Conservation (phyloP, 1,140 invertebrate genomes). For the Plodia interpunctella region DNA sequence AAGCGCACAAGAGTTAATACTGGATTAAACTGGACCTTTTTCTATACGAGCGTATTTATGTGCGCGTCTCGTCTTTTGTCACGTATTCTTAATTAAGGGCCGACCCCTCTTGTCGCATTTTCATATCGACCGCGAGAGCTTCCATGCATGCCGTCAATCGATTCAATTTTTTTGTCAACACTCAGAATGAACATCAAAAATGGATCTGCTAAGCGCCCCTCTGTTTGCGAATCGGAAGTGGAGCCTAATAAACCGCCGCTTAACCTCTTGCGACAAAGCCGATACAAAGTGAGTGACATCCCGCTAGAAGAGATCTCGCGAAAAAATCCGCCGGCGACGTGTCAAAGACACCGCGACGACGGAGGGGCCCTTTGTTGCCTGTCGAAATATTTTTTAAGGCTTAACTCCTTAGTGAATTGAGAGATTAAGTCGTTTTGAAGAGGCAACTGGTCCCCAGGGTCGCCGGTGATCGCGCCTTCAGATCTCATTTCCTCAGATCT, state of each 20-base stretch:
- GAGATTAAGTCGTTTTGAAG: slow-evolving; percentile 75
- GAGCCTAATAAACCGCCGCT: slow-evolving; percentile 70
- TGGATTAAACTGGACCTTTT: slow-evolving; percentile 71
- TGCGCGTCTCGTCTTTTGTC: slow-evolving; percentile 76
- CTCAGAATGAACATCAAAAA: slow-evolving; percentile 34
- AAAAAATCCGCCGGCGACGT: slow-evolving; percentile 72
- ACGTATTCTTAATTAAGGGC: slow-evolving; percentile 78
- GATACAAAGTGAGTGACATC: slow-evolving; percentile 74
- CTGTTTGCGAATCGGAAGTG: slow-evolving; percentile 66
- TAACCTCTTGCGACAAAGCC: slow-evolving; percentile 70
- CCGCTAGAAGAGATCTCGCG: slow-evolving; percentile 63
- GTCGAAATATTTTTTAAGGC: slow-evolving; percentile 74
- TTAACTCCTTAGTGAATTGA: slow-evolving; percentile 77
- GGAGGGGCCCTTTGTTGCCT: slow-evolving; percentile 67
- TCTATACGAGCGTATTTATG: slow-evolving; percentile 66
- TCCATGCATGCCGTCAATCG: slow-evolving; percentile 18
- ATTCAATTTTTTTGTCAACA: slow-evolving; percentile 13
- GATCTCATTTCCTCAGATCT: slow-evolving; percentile 73
- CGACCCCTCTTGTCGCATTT: slow-evolving; percentile 68
- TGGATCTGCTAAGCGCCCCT: slow-evolving; percentile 46
- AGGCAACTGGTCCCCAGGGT: slow-evolving; percentile 67
- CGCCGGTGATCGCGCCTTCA: slow-evolving; percentile 71
- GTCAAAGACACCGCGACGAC: slow-evolving; percentile 70
- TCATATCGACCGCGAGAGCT: slow-evolving; percentile 64
- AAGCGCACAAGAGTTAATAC: slow-evolving; percentile 69